Evolutionary conservation across 1,140 invertebrate species (phyloP).

Genomic region (Listronotus bonariensis): DNA sequence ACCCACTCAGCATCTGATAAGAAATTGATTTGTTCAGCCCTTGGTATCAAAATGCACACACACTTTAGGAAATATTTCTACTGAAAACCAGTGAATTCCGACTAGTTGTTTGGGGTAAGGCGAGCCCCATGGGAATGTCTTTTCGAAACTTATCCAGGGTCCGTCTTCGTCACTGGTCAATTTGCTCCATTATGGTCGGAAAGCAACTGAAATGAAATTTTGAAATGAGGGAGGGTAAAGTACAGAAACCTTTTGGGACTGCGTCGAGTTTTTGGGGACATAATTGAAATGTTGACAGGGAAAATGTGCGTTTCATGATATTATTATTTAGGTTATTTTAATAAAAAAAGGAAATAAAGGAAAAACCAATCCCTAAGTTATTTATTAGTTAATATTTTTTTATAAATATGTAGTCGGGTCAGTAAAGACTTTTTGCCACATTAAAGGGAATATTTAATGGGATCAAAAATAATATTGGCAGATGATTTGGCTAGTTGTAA

Average conservation of each 20-base stretch:
- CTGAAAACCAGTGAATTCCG: constrained; percentile 1
- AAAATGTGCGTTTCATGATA: constrained; percentile 8
- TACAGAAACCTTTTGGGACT: background rate
- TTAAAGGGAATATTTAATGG: no score
- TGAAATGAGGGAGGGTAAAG: constrained; percentile 15
- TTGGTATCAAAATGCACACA: constrained; percentile 17
- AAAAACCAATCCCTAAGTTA: no score
- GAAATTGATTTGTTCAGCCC: constrained; percentile 24
- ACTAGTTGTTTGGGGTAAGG: constrained; percentile 18
- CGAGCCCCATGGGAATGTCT: constrained; percentile 13
- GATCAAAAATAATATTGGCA: no score
- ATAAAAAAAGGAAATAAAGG: no score
- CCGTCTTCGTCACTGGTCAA: constrained; percentile 30
- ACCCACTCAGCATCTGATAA: constrained; percentile 14
- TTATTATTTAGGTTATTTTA: no score
- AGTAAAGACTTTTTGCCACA: no score
- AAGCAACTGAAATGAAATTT: constrained; percentile 30
- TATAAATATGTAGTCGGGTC: no score
- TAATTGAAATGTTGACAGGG: constrained; percentile 18
- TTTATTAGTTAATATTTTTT: no score
- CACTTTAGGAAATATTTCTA: constrained; percentile 16
- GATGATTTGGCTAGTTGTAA: no score
- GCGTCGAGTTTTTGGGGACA: constrained; percentile 1
- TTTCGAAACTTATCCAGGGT: constrained; percentile 30
- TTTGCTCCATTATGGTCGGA: constrained; percentile 32